A percentile compares a stretch with the other conserved stretches of the same genome.
Evolutionary conservation across 2,888 invertebrate genomes (phyloP).

Genomic region (Lepidonotus clava): DNA sequence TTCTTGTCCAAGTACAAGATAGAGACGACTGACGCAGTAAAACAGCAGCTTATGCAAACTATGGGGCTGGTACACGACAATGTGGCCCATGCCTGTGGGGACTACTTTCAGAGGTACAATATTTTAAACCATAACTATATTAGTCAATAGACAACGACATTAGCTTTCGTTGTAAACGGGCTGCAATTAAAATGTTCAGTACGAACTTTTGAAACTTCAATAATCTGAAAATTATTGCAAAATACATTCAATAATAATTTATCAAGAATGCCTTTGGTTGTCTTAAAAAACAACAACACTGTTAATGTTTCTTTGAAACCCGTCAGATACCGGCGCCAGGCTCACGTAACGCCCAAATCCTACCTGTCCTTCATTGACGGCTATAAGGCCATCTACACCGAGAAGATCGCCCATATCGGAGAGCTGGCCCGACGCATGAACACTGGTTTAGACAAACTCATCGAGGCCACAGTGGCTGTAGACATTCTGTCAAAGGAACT

Average conservation of each 20-base stretch:
- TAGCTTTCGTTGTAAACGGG: too few relatives aligned
- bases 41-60: conserved; percentile 72
- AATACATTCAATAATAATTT: too few relatives aligned
- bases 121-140: too few relatives aligned
- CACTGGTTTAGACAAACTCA: conserved; percentile 69
- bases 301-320: too few relatives aligned
- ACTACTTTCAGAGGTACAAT: conserved; percentile 76
- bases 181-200: too few relatives aligned
- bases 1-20: conserved; percentile 75
- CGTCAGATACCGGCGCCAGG: conserved; percentile 87
- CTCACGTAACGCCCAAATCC: conserved; percentile 94
- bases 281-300: too few relatives aligned
- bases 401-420: conserved; percentile 88
- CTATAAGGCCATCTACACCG: conserved; percentile 89
- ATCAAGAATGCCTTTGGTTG: too few relatives aligned
- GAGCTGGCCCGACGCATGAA: conserved; percentile 85
- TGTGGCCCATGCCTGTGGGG: conserved; percentile 73
- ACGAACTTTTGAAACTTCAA: too few relatives aligned
- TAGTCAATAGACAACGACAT: too few relatives aligned
- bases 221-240: too few relatives aligned
- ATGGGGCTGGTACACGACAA: conserved; percentile 78
- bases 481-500: conserved; percentile 78
- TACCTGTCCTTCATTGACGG: conserved; percentile 90
- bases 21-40: conserved; percentile 69
- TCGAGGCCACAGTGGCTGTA: conserved; percentile 78